Conservation (phyloP, 2,797 vertebrate genomes). For the Platyrinchus mystaceus region DNA sequence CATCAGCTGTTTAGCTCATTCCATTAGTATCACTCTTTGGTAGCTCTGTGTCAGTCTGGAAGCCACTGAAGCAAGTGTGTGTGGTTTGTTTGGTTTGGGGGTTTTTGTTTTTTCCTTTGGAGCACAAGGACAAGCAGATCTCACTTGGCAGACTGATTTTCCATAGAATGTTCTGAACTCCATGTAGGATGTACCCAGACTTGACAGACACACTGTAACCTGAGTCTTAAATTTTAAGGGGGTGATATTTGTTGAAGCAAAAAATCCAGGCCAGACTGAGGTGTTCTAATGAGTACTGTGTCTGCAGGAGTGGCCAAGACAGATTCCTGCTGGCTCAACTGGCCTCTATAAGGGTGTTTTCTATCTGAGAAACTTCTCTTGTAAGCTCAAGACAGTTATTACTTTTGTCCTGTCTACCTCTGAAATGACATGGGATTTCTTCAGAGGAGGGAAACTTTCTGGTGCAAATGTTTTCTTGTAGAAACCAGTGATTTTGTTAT, state of each 20-base stretch:
- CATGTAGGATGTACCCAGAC: not conserved
- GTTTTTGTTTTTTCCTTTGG: not conserved
- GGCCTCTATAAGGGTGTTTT: not conserved
- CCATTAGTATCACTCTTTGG: accelerated
- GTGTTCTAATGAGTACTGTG: accelerated
- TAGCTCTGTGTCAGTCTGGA: not conserved
- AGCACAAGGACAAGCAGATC: not conserved
- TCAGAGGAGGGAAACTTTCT: not conserved
- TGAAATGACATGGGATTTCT: not conserved
- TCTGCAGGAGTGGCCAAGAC: not conserved
- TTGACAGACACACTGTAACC: no score
- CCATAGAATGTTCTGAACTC: not conserved
- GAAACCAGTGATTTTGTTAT: not conserved
- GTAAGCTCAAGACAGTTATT: not conserved
- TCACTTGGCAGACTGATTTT: not conserved
- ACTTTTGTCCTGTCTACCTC: not conserved
- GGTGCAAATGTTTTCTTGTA: not conserved
- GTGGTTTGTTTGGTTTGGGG: not conserved
- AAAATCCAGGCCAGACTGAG: not conserved
- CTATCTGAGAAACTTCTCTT: not conserved
- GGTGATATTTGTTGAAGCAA: not conserved
- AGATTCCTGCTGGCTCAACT: not conserved
- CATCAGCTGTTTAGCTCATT: accelerated
- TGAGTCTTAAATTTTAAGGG: not conserved
- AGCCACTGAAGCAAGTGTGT: accelerated